Evolutionary conservation across 1,140 invertebrate species (phyloP).

Genomic region (Aplysia californica): DNA sequence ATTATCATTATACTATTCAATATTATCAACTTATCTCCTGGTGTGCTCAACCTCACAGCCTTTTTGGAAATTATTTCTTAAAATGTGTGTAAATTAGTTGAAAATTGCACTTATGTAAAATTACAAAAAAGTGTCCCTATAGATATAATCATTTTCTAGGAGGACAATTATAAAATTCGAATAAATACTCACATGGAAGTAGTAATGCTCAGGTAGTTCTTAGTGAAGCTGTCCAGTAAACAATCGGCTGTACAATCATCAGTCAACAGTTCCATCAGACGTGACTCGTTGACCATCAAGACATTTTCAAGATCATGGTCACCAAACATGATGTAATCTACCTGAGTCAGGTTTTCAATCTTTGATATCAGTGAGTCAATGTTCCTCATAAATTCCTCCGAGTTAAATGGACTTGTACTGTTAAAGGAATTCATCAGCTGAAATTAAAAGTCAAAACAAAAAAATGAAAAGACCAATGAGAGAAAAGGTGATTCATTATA

Average conservation of each 20-base stretch:
- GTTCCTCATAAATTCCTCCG: neutral
- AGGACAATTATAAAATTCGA: too few species aligned
- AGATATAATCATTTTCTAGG: too few species aligned
- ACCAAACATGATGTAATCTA: conserved; percentile 2
- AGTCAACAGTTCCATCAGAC: neutral
- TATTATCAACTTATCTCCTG: too few species aligned
- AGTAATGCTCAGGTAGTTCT: neutral
- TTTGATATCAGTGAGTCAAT: neutral
- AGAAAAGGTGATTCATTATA: too few species aligned
- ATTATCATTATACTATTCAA: too few species aligned
- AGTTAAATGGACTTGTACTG: neutral
- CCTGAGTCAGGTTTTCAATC: neutral
- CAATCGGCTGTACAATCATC: neutral
- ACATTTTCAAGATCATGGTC: conserved; percentile 5
- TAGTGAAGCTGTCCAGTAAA: neutral
- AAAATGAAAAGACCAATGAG: too few species aligned
- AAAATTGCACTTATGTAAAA: too few species aligned
- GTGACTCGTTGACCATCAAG: neutral
- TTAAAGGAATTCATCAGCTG: neutral
- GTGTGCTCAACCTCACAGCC: too few species aligned
- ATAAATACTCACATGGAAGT: neutral
- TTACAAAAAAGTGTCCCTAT: too few species aligned
- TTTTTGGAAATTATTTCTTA: too few species aligned
- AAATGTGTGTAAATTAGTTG: too few species aligned
- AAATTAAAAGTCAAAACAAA: neutral